Evolutionary conservation across 1,140 invertebrate species (phyloP).

Genomic region (Trachelipus rathkii): DNA sequence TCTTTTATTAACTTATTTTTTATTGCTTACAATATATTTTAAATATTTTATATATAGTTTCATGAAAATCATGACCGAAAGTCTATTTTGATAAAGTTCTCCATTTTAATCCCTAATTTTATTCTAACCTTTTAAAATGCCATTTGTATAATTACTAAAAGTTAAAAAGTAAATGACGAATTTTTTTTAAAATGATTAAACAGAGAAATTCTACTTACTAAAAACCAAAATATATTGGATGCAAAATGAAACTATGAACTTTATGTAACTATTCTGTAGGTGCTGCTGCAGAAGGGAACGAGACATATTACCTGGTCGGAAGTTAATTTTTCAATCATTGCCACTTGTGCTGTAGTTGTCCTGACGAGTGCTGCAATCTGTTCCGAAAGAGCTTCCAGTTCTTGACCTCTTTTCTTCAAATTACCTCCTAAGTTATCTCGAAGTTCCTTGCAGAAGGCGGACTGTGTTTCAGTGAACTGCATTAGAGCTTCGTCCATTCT

Average conservation of each 20-base stretch:
- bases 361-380: conserved; percentile 41
- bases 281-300: background rate
- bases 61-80: too few relatives aligned
- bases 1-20: too few relatives aligned
- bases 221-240: too few relatives aligned
- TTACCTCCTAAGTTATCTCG: conserved; percentile 20
- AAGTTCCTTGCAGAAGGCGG: conserved; percentile 39
- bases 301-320: conserved; percentile 36
- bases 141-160: too few relatives aligned
- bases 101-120: too few relatives aligned
- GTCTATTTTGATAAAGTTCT: too few relatives aligned
- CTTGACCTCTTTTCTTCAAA: conserved; percentile 40
- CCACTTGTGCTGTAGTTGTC: conserved; percentile 38
- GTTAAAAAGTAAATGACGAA: too few relatives aligned
- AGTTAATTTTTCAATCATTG: conserved; percentile 36
- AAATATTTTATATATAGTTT: too few relatives aligned
- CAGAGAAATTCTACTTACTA: too few relatives aligned
- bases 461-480: conserved; percentile 43
- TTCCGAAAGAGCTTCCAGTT: conserved; percentile 40
- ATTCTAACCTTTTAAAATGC: too few relatives aligned
- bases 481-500: conserved; percentile 43
- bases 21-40: too few relatives aligned
- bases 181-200: too few relatives aligned
- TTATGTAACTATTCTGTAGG: background rate
- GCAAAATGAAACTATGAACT: background rate